Percentiles rank a stretch among this genome's conserved stretches.
These are phyloP conservation scores for Melospiza melodia DNA, from an alignment of 2,113 vertebrate species.

Conservation along the genomic window DNA sequence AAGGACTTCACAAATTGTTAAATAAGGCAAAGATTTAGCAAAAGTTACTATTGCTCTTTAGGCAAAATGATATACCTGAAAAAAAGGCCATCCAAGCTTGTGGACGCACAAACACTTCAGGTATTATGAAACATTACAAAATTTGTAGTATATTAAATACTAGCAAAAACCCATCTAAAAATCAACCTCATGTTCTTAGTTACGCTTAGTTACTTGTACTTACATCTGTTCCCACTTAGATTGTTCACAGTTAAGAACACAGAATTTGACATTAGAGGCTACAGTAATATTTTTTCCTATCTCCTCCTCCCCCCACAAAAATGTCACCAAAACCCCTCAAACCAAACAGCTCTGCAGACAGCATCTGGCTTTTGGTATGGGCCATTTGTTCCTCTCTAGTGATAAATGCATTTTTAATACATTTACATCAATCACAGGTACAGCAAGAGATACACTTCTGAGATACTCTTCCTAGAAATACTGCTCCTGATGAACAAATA, in stretches of 20 bases:
- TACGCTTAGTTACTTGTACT: neutral
- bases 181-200: neutral
- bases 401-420: neutral
- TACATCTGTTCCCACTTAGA: neutral
- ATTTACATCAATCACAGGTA: neutral
- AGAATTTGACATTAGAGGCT: neutral
- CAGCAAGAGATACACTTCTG: neutral
- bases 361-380: neutral
- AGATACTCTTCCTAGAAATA: neutral
- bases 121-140: neutral
- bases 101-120: neutral
- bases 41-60: neutral
- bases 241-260: neutral
- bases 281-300: neutral
- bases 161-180: neutral
- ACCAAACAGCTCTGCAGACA: neutral
- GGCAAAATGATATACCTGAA: neutral
- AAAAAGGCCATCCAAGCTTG: neutral
- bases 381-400: neutral
- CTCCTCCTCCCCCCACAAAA: neutral
- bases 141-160: neutral
- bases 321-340: fast-evolving
- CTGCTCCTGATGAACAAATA: neutral
- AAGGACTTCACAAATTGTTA: neutral
- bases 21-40: neutral